Base-by-base conservation (phyloP, 2,888 invertebrate genomes). In the Nymphalis polychloros region DNA sequence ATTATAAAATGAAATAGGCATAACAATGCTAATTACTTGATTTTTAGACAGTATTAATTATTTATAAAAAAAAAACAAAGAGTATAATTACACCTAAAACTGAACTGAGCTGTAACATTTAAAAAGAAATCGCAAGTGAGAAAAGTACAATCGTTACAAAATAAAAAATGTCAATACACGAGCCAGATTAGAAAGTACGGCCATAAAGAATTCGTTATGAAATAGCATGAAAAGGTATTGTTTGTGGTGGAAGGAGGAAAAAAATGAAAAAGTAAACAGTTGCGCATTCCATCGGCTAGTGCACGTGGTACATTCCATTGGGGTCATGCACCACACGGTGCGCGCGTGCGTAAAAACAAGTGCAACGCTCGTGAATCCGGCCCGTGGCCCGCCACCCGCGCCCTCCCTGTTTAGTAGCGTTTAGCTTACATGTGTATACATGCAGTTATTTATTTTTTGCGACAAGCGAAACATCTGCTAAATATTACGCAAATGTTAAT, bases 231-330 rank as follows among this genome's bases (percentile, higher is more conserved):
- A 88, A 88, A 86, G 85, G 85, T 85, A 90, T 90, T 91, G 89
- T 90, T 90, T 90, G 89, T 87, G 84, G 84, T 84, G 83, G 79
- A 76, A 74, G 81, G 80, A 78, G 81, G 81, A 86, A 79, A 88
- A 80, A 89, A 89, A 88, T 84, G 74, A 86, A 89, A 89, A 88
- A 88, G 89, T 87, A 92, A 92, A 92, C 90, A 91, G 90, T 92
- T 89, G 91, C 90, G 88, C 92, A 92, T 90, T 90, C 92, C 92
- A 84, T 81, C 75, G 86, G 86, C 88, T 87, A 89, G 88, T 87
- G 88, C 91, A 90, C 92, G 92, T 92, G 92, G 91, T 84, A 84
- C 91, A 92, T 92, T 90, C 92, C 92, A 81, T 78, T 78, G 90
- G 89, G 92, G 92, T 92, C 92, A 92, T 90, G 90, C 87, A 87